These are phyloP conservation scores for Cyrtonyx montezumae DNA, from an alignment of 2,113 vertebrate genomes.

Conservation along the genomic window DNA sequence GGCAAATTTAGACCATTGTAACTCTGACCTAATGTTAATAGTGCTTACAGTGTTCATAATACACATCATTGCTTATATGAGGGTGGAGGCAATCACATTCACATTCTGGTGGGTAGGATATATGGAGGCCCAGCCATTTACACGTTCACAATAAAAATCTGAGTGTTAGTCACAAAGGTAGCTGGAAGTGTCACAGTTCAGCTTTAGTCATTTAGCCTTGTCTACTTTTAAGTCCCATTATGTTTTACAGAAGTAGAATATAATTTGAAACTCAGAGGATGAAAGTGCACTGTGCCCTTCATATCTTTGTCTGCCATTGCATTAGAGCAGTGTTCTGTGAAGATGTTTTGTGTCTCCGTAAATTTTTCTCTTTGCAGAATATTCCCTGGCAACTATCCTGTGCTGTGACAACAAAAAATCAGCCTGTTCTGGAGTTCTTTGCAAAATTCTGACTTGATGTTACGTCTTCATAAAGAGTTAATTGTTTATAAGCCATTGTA, in stretches of 20 bases:
- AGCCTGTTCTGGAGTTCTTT: not conserved
- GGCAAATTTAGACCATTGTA: not conserved
- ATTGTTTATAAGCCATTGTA: not conserved
- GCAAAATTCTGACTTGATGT: not conserved
- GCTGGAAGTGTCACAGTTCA: not conserved
- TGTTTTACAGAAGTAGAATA: not conserved
- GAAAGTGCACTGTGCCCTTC: accelerated
- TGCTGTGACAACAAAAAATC: not conserved
- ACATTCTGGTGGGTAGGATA: not conserved
- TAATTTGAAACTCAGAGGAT: not conserved
- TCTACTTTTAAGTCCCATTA: not conserved
- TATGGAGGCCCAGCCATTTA: accelerated
- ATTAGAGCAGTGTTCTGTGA: not conserved
- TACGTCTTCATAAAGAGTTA: not conserved
- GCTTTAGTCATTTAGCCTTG: not conserved
- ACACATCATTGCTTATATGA: not conserved
- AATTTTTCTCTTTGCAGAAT: not conserved
- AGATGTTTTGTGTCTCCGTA: not conserved
- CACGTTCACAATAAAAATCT: not conserved
- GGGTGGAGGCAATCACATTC: not conserved
- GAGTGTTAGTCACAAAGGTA: not conserved
- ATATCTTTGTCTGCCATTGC: not conserved
- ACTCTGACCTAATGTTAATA: not conserved
- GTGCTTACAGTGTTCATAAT: no score
- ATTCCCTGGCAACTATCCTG: not conserved